Evolutionary conservation across 1,140 invertebrate species (phyloP).

Genomic region (Tetragnatha versicolor): DNA sequence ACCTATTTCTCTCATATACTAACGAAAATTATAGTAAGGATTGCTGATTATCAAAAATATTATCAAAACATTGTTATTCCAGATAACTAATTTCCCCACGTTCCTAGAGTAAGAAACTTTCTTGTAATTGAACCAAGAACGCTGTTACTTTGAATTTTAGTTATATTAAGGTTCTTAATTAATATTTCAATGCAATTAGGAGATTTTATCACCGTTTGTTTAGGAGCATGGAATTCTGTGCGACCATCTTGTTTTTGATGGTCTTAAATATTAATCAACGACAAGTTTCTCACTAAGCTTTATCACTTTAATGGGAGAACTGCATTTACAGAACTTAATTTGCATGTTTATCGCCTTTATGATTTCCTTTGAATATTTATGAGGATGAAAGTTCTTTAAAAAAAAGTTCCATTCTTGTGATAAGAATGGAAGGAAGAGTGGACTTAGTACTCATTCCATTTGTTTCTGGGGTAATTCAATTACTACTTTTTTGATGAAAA

Average conservation of each 20-base stretch:
- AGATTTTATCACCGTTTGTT: too few relatives aligned
- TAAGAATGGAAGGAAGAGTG: not conserved
- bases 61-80: too few relatives aligned
- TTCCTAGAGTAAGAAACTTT: too few relatives aligned
- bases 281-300: not conserved
- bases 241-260: not conserved
- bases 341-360: conserved; percentile 30
- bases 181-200: too few relatives aligned
- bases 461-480: not conserved
- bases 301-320: conserved; percentile 12
- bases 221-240: too few relatives aligned
- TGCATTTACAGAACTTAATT: conserved; percentile 1
- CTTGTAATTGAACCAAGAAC: too few relatives aligned
- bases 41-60: too few relatives aligned
- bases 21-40: too few relatives aligned
- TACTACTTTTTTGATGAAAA: not conserved
- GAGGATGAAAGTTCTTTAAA: not conserved
- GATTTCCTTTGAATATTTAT: conserved; percentile 21
- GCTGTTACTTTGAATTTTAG: too few relatives aligned
- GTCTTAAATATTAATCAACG: not conserved
- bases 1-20: too few relatives aligned
- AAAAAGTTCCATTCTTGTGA: not conserved
- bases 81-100: too few relatives aligned
- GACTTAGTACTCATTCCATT: not conserved
- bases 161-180: too few relatives aligned